Conservation (phyloP, 1,140 invertebrate genomes). For the Pseudomyrmex dendroicus region DNA sequence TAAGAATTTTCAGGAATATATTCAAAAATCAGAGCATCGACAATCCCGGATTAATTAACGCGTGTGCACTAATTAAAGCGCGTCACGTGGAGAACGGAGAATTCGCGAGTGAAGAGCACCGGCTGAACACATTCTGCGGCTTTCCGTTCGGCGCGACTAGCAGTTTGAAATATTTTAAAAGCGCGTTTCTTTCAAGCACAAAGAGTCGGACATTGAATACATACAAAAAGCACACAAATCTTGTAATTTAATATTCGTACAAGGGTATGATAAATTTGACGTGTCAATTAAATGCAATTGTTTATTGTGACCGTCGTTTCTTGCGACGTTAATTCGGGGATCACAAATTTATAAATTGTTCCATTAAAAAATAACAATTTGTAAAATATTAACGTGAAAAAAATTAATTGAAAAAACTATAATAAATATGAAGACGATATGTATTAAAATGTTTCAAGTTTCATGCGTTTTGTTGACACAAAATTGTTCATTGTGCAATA, state of each 20-base stretch:
- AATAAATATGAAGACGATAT: neutral
- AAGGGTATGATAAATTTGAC: constrained; percentile 4
- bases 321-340: neutral
- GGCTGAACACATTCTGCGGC: neutral
- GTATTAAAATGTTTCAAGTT: constrained; percentile 10
- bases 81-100: neutral
- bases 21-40: constrained; percentile 22
- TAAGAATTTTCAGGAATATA: constrained; percentile 30
- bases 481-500: neutral
- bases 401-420: neutral
- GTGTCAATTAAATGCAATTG: neutral
- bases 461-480: constrained; percentile 20
- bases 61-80: constrained; percentile 10
- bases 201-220: neutral
- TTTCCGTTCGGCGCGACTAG: constrained; percentile 3
- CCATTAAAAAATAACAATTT: too few relatives aligned
- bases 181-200: neutral
- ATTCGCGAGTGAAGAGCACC: neutral
- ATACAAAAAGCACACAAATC: too few relatives aligned
- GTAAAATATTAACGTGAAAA: too few relatives aligned
- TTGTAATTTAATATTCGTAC: constrained; percentile 25
- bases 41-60: constrained; percentile 31
- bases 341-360: neutral
- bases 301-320: neutral
- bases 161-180: constrained; percentile 1